Evolutionary conservation across 2,797 vertebrate genomes (phyloP), one percentile per base, ranked within the genome.

Genomic region (Ctenopoma multispine): DNA sequence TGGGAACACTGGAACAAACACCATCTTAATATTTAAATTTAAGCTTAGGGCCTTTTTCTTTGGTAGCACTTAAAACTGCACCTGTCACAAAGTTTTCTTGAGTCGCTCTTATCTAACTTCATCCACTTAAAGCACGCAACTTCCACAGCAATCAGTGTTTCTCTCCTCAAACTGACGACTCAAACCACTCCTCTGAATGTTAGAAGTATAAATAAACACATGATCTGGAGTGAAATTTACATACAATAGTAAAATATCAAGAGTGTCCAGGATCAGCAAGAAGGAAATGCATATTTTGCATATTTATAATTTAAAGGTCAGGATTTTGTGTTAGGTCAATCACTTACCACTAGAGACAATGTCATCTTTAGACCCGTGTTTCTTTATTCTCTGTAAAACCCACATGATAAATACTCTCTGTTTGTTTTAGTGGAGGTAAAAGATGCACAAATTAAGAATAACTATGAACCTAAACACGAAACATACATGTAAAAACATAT

Each of bases 11-110:
- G 11, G 9, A 68, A 21, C 13, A 55, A 14, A 51, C 0, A 34
- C 31, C 20, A 20, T 23, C 43, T 60, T 17, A 54, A 40, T 68
- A 72, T 64, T 72, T 60, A 43, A 58, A 77, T 43, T 36, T 5
- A 54, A 54, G 20, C 31, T 62, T 21, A 21, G 27, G 34, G 11
- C 7, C 15, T 5, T 12, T 38, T 23, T 21, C 1, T 40, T 55
- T n/a, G 14, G 29, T 23, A 15, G 20, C 12, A 40, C 34, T 56
- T 55, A 23, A 41, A 41, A 53, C 57, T 3, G 44, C 12, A 43
- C n/a, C 17, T 21, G 41, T 47, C 34, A 48, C 14, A 70, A 20
- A 44, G 29, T 31, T 47, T 61, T 27, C 49, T n/a, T 11, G 34
- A 43, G 43, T 0, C 7, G 18, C 10, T 53, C 8, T 14, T 34